Percentiles rank a stretch among this genome's conserved stretches.
phyloP scores from a whole-genome alignment of 2,113 vertebrate species.

The Coturnix japonica region DNA sequence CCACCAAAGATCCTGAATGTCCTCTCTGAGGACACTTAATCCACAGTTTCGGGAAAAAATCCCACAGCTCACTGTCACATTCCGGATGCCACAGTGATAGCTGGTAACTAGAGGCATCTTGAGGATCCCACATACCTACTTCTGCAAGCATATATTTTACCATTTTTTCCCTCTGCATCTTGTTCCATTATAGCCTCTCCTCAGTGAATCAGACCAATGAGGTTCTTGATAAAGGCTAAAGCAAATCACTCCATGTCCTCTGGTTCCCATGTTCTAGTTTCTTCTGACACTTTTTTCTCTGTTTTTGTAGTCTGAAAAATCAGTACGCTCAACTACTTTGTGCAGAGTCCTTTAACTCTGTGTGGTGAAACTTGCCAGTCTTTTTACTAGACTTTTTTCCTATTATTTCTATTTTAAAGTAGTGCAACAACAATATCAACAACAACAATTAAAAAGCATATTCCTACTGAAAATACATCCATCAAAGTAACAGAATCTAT shows the following conservation, averaged over 20 bases:
- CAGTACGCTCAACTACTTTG: background rate
- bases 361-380: background rate
- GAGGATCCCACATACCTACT: background rate
- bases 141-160: background rate
- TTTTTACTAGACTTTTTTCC: background rate
- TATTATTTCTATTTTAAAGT: constrained; percentile 1
- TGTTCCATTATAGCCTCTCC: background rate
- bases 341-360: background rate
- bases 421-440: background rate
- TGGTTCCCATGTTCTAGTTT: background rate
- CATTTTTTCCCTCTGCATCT: background rate
- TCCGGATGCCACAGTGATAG: background rate
- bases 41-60: background rate
- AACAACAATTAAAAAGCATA: background rate
- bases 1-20: background rate
- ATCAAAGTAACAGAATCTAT: background rate
- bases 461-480: background rate
- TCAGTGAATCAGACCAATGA: background rate
- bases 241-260: background rate
- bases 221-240: background rate
- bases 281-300: background rate
- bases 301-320: background rate
- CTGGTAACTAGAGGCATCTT: background rate
- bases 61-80: background rate
- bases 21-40: background rate